Evolutionary conservation across 1,140 invertebrate species (phyloP).

Genomic region (Lethrus apterus): DNA sequence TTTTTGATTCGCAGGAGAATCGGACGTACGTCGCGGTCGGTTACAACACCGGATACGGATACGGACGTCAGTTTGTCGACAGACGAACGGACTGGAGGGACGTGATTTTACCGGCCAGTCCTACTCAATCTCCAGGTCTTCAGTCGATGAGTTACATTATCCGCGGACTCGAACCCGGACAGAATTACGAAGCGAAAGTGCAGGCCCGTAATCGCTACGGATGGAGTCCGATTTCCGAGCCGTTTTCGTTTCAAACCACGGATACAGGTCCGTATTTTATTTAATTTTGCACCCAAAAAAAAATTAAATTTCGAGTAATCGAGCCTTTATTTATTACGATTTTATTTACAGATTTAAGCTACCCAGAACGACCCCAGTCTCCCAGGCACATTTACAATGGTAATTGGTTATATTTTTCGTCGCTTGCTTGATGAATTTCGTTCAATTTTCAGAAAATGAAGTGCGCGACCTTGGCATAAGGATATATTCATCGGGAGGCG

Average conservation of each 20-base stretch:
- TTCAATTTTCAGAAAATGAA: constrained; percentile 22
- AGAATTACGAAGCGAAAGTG: constrained; percentile 55
- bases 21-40: constrained; percentile 29
- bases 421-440: not conserved
- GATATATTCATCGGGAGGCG: constrained; percentile 17
- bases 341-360: constrained; percentile 25
- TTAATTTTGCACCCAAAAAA: too few species aligned
- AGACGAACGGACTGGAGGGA: constrained; percentile 51
- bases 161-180: constrained; percentile 48
- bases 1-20: too few species aligned
- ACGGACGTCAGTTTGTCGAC: constrained; percentile 32
- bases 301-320: too few species aligned
- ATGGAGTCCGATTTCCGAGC: constrained; percentile 52
- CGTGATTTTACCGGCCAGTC: constrained; percentile 50
- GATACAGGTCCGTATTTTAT: constrained; percentile 33
- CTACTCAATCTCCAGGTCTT: constrained; percentile 34
- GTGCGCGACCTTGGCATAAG: constrained; percentile 26
- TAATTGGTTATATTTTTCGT: constrained; percentile 6
- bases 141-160: constrained; percentile 56
- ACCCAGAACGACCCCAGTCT: constrained; percentile 28
- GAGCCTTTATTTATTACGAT: too few species aligned
- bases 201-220: constrained; percentile 57
- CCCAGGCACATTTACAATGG: constrained; percentile 28
- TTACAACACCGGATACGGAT: constrained; percentile 30
- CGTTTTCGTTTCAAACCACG: constrained; percentile 46